Percentiles rank a stretch among this genome's conserved stretches.
phyloP scores from a whole-genome alignment of 1,140 invertebrate species.

The Harlomillsia oculata region DNA sequence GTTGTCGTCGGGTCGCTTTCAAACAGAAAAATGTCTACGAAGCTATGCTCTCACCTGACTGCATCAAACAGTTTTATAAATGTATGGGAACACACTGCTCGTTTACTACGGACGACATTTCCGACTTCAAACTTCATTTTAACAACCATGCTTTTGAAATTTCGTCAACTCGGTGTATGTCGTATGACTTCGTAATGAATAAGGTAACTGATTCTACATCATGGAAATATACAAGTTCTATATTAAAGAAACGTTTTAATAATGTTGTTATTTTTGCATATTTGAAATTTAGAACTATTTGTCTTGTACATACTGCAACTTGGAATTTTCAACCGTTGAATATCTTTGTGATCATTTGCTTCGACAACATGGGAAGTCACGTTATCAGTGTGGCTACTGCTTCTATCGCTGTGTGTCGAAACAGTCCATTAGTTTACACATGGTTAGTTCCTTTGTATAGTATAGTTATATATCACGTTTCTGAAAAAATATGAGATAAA shows the following conservation, averaged over 20 bases:
- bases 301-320: slow-evolving; percentile 44
- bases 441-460: too few relatives aligned
- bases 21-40: neutral
- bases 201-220: too few relatives aligned
- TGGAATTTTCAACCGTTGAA: slow-evolving; percentile 30
- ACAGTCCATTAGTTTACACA: slow-evolving; percentile 48
- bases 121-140: slow-evolving; percentile 43
- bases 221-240: too few relatives aligned
- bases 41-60: slow-evolving; percentile 15
- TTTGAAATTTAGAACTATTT: slow-evolving; percentile 33
- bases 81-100: slow-evolving; percentile 48
- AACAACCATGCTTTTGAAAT: slow-evolving; percentile 41
- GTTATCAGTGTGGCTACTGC: slow-evolving; percentile 50
- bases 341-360: slow-evolving; percentile 40
- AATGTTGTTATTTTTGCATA: too few relatives aligned
- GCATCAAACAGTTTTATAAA: slow-evolving; percentile 46
- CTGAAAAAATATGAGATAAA: too few relatives aligned
- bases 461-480: too few relatives aligned
- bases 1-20: neutral
- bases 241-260: too few relatives aligned
- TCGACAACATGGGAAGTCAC: slow-evolving; percentile 45
- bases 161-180: too few relatives aligned
- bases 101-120: slow-evolving; percentile 42
- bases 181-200: too few relatives aligned
- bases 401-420: slow-evolving; percentile 47